Evolutionary conservation across 2,797 vertebrate species (phyloP), one percentile per base, ranked within the genome.

Genomic region (Lacerta agilis): DNA sequence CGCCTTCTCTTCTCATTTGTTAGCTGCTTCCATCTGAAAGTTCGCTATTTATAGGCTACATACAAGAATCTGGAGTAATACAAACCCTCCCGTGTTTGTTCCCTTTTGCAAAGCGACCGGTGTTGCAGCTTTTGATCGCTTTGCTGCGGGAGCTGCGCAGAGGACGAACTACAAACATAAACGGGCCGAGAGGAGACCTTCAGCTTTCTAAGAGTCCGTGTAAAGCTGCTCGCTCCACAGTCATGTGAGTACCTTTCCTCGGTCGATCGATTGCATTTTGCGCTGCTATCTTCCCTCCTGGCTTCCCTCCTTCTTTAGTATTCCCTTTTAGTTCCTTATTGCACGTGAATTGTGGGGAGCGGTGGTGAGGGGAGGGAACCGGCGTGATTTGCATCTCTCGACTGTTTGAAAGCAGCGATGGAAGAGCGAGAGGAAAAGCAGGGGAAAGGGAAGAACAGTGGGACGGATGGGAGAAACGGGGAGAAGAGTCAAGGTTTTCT

Each of bases 31-130:
- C 82, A 94, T 95, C 94, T 93, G 95, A 97, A 97, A 97, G 95
- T 97, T 97, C 94, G 92, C 96, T 97, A 96, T 97, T 97, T 97
- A 96, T 96, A 97, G 96, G 94, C 94, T 94, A 94, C 94, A 90
- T 91, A 83, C 89, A 85, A 94, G 95, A 92, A 96, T 94, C 92
- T 90, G 91, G 93, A 96, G 94, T 94, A 93, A 94, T 96, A 93
- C 92, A 93, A 92, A 95, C 79, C 94, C 94, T 94, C 86, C 88
- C 69, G 91, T 94, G 92, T 77, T 93, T 92, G 92, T 95, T 95
- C 92, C 96, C 94, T 61, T 75, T 95, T 85, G 89, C 94, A 85
- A 94, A 95, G 96, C 91, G 96, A 94, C 94, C 94, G 92, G 94
- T 92, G 90, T 89, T 87, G 92, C 89, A 91, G 95, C 94, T 86